Evolutionary conservation across 2,888 invertebrate genomes (phyloP), one percentile per base, ranked within the genome.

Genomic region (Agrochola lota): DNA sequence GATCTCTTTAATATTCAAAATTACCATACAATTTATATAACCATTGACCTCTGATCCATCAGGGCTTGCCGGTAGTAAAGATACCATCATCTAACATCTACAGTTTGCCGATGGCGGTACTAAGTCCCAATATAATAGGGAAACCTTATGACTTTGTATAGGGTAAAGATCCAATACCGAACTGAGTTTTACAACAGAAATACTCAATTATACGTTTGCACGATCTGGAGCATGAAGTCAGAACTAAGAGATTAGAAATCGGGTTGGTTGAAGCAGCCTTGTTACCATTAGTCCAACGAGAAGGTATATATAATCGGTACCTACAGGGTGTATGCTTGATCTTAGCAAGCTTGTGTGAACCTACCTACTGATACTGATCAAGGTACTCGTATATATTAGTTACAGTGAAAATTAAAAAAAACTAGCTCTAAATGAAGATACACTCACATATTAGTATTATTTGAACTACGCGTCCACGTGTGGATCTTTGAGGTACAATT

Each of bases 41-140:
- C 49, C 57, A 64, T 52, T 83, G 79, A 86, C 74, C 83, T 83
- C 49, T 69, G 71, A 79, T 73, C 79, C 52, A 78, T 78, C 74
- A 75, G 68, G 17, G 67, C 57, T 83, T 77, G 73, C 78, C 66
- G 66, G 71, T 85, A 85, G 66, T 81, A 46, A 5, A 81, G 81
- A 85, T 83, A 85, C 46, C 63, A 85, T 84, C 83, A 71, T 71
- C 17, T 71, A 68, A 85, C 57, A 85, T 84, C 85, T 85, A 76
- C 46, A 85, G 67, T 75, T 82, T 63, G 79, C 84, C 83, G 86
- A 68, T 83, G 86, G 86, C 86, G 60, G 71, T 78, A 57, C 35
- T 75, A 82, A 83, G 78, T 85, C 73, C 35, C 55, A 81, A 72
- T 85, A 79, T 75, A 78, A 83, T 84, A 84, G 40, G 71, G 1